Evolutionary conservation across 2,888 invertebrate species (phyloP).

Genomic region (Allacma fusca): DNA sequence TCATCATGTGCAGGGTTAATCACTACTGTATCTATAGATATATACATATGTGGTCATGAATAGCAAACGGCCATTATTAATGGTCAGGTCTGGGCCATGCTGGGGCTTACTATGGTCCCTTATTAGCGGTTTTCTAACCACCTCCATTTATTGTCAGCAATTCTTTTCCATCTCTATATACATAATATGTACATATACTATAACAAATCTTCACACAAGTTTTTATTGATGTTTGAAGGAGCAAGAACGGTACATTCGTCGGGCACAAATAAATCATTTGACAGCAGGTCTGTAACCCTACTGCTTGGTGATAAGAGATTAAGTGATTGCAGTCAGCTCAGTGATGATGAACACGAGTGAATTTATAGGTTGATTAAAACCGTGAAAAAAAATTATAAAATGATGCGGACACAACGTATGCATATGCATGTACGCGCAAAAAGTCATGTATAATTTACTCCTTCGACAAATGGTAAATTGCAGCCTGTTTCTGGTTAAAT

Average conservation of each 20-base stretch:
- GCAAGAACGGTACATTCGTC: neutral
- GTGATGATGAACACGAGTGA: neutral
- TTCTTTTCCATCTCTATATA: too few relatives aligned
- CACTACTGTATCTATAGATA: too few relatives aligned
- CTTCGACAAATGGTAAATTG: neutral
- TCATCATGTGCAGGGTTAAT: constrained; percentile 40
- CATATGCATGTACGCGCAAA: too few relatives aligned
- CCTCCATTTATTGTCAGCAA: constrained; percentile 20
- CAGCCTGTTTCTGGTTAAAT: neutral
- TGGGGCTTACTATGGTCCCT: constrained; percentile 8
- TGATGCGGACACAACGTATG: neutral
- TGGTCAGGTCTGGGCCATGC: constrained; percentile 31
- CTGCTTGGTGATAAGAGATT: neutral
- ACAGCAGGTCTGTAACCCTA: neutral
- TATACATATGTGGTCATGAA: constrained; percentile 30
- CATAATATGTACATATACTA: too few relatives aligned
- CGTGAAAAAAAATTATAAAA: neutral
- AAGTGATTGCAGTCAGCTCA: neutral
- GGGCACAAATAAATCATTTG: neutral
- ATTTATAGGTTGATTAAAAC: constrained; percentile 1
- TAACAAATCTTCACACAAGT: neutral
- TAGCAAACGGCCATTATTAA: constrained; percentile 29
- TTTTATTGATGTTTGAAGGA: neutral
- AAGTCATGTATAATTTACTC: too few relatives aligned
- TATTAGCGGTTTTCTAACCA: constrained; percentile 19